Evolutionary conservation across 2,113 vertebrate genomes (phyloP).

Genomic region (Rhombomys opimus): DNA sequence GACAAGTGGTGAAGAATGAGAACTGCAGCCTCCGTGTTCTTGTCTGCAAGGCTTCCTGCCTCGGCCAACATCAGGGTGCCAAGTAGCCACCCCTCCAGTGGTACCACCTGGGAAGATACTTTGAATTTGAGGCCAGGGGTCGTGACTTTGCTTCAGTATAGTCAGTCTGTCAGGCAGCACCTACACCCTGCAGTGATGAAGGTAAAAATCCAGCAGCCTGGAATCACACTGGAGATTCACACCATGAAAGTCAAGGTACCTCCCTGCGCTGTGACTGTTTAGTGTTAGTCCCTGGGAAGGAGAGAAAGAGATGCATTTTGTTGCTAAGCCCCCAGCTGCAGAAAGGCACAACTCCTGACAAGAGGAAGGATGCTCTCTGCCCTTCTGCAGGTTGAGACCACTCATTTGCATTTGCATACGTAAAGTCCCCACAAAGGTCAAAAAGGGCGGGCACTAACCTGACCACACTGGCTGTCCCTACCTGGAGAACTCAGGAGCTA

Average conservation of each 20-base stretch:
- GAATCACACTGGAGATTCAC: not conserved
- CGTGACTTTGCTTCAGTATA: not conserved
- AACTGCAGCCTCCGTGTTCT: not conserved
- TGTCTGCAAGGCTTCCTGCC: not conserved
- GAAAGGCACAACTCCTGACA: not conserved
- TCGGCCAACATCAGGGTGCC: not conserved
- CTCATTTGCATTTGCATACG: not conserved
- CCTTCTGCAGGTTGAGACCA: not conserved
- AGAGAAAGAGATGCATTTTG: conserved; percentile 17
- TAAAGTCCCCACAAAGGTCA: not conserved
- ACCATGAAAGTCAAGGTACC: not conserved
- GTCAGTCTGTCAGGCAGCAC: not conserved
- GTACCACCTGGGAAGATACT: too few species aligned
- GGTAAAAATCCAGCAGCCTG: conserved; percentile 17
- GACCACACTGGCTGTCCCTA: not conserved
- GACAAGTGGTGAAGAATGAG: too few species aligned
- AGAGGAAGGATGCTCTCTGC: not conserved
- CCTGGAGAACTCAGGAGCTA: not conserved
- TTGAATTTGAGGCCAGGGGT: not conserved
- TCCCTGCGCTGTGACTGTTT: conserved; percentile 16
- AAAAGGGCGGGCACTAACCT: not conserved
- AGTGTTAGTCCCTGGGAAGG: conserved; percentile 14
- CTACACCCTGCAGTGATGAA: not conserved
- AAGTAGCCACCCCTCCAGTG: not conserved
- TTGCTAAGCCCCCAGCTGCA: not conserved